Evolutionary conservation across 2,888 invertebrate genomes (phyloP).

Genomic region (Cataglyphis rosenhaueri): DNA sequence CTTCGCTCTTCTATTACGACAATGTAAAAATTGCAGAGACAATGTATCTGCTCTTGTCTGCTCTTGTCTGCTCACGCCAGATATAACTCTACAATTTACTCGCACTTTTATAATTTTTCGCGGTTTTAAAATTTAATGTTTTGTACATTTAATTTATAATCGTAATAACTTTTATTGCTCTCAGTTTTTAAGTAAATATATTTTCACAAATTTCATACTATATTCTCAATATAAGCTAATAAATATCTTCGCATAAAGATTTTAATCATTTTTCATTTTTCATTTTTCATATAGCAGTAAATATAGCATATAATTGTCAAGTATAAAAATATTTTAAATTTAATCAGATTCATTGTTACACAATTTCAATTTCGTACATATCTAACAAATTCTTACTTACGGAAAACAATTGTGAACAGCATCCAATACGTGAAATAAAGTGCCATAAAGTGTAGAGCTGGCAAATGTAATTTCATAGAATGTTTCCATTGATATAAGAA

Average conservation of each 20-base stretch:
- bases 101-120: not conserved
- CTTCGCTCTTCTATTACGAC: conserved; percentile 66
- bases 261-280: not conserved
- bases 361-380: not conserved
- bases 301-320: not conserved
- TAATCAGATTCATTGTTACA: not conserved
- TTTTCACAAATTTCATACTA: not conserved
- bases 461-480: conserved; percentile 82
- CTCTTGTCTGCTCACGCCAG: not conserved
- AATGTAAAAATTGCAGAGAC: conserved; percentile 54
- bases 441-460: conserved; percentile 63
- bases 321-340: not conserved
- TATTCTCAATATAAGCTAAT: not conserved
- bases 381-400: not conserved
- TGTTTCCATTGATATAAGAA: conserved; percentile 83
- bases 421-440: conserved; percentile 65
- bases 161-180: not conserved
- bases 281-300: not conserved
- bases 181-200: not conserved
- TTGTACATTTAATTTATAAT: not conserved
- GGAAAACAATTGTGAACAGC: conserved; percentile 50
- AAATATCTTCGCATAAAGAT: not conserved
- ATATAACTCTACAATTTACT: conserved; percentile 1
- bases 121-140: not conserved
- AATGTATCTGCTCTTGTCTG: conserved; percentile 17